These are phyloP conservation scores for Drymonia ruficornis DNA, from an alignment of 2,888 invertebrate species.

Conservation along the genomic window DNA sequence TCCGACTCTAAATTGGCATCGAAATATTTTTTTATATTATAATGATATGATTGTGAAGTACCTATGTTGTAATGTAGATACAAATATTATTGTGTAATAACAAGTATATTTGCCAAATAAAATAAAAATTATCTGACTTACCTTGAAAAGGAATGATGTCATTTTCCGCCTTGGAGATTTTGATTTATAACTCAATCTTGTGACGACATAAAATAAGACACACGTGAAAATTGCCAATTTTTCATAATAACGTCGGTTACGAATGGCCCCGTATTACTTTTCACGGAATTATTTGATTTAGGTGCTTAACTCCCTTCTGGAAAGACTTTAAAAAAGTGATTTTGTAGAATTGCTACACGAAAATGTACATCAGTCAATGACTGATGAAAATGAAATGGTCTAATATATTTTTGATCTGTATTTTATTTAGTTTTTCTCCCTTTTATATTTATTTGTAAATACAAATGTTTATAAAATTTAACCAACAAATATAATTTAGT, in stretches of 20 bases:
- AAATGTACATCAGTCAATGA: too few species aligned
- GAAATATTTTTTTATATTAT: too few species aligned
- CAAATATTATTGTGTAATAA: too few species aligned
- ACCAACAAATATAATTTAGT: not conserved
- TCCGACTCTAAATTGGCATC: too few species aligned
- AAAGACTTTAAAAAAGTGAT: not conserved
- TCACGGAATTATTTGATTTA: slow-evolving; percentile 46
- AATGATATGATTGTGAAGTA: too few species aligned
- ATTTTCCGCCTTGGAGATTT: slow-evolving; percentile 68
- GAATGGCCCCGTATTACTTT: slow-evolving; percentile 53
- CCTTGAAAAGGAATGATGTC: slow-evolving; percentile 55
- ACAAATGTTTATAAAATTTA: too few species aligned
- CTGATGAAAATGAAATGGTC: too few species aligned
- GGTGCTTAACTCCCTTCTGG: slow-evolving; percentile 18
- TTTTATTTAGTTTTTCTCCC: too few species aligned
- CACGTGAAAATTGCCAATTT: slow-evolving; percentile 82
- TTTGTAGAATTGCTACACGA: not conserved
- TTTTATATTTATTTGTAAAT: too few species aligned
- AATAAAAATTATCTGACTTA: slow-evolving; percentile 4
- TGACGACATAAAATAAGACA: slow-evolving; percentile 74
- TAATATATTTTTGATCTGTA: too few species aligned
- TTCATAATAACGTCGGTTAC: slow-evolving; percentile 73
- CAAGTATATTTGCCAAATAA: not conserved
- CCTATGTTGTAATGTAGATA: too few species aligned
- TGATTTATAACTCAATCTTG: slow-evolving; percentile 80